A percentile compares a stretch with the other conserved stretches of the same genome.
These are phyloP conservation scores for Trypoxylus dichotomus DNA, from an alignment of 1,140 invertebrate species.

Conservation along the genomic window DNA sequence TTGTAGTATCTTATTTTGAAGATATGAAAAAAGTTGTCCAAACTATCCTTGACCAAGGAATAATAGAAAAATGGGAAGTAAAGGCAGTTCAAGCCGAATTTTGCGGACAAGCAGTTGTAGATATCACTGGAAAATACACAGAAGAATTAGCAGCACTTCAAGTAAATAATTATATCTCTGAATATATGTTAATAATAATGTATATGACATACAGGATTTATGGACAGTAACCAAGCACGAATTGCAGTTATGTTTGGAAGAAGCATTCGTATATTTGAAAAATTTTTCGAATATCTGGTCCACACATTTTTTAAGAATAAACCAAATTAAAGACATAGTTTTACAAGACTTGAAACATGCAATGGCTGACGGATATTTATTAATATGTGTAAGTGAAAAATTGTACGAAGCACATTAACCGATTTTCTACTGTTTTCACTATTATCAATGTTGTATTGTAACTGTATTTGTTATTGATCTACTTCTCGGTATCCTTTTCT, in stretches of 20 bases:
- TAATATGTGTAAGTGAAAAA: background rate
- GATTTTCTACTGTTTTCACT: too few species aligned
- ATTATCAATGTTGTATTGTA: too few species aligned
- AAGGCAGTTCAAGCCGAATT: constrained; percentile 3
- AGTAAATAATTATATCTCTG: background rate
- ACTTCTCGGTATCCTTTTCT: too few species aligned
- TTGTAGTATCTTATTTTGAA: background rate
- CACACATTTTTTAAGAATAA: background rate
- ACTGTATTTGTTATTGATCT: too few species aligned
- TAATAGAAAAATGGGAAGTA: constrained; percentile 13
- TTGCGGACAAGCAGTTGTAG: constrained; percentile 12
- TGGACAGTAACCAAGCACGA: background rate
- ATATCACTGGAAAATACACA: constrained; percentile 5
- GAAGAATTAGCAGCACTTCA: background rate
- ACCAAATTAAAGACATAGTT: constrained; percentile 14
- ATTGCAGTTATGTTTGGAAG: background rate
- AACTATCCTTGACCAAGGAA: background rate
- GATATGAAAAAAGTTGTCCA: constrained; percentile 11
- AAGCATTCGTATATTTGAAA: background rate
- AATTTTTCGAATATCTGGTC: constrained; percentile 1
- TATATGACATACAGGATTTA: background rate
- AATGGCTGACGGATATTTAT: background rate
- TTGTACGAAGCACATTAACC: too few species aligned
- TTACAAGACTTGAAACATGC: background rate
- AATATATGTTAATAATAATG: background rate